Evolutionary conservation across 2,113 vertebrate genomes (phyloP), one percentile per base, ranked within the genome.

Genomic region (Electrona antarctica): DNA sequence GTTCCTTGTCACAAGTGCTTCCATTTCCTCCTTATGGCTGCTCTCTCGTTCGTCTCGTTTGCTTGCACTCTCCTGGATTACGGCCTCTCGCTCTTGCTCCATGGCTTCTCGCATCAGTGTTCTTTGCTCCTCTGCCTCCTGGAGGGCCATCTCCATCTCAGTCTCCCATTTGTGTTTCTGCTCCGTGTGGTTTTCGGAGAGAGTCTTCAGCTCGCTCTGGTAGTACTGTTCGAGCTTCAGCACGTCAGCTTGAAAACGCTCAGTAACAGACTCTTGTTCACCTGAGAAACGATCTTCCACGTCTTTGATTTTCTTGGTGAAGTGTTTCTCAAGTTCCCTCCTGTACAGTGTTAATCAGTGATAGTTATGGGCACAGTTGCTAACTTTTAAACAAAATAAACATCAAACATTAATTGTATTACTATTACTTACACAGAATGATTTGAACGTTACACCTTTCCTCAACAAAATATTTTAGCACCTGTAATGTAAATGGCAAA

Each of bases 301-400:
- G 41, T 92, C 87, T 77, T 82, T 90, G 70, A 94, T 89, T 94
- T 93, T 95, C 90, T 94, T 94, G 63, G 88, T 89, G 94, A 87
- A 97, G 87, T 95, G 94, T 86, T 76, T 90, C 91, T 95, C 93
- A 79, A 96, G 82, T 85, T 94, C 94, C 87, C 74, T 89, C 96
- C 97, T 99, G 96, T 80, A 94, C 86, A 74, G 79, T 87, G 92
- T 94, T 92, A 90, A 81, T 86, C 77, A 90, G 66, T 49, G 33
- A 75, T 6, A 57, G 69, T 90, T 84, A 90, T 58, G 66, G 51
- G 72, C 78, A 73, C 64, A 69, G 47, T 21, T 29, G 41, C 52
- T 0, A 48, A 60, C 49, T 54, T 55, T 12, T 15, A 60, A 57
- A 14, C 3, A 69, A 13, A 72, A 13, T 64, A 3, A 47, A 46